These are phyloP conservation scores for Luehdorfia chinensis DNA, from an alignment of 1,140 invertebrate genomes.

Conservation along the genomic window DNA sequence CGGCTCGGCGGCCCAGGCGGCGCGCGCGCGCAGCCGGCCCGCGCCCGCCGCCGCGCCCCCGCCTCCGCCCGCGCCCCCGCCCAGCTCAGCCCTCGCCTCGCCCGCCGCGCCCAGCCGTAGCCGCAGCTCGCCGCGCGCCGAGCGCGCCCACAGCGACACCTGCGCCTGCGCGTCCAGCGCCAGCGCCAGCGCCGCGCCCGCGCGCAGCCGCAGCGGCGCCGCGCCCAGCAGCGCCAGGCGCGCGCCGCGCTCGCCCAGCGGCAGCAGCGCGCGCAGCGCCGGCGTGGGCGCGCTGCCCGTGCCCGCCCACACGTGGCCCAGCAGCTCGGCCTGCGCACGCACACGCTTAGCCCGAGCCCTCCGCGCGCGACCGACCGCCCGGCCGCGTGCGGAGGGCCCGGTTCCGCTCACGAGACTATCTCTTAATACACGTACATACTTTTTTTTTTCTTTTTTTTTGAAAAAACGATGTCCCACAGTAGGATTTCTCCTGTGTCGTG, in stretches of 20 bases:
- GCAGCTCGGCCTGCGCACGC: constrained; percentile 37
- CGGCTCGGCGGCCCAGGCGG: constrained; percentile 21
- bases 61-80: constrained; percentile 22
- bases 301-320: constrained; percentile 52
- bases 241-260: constrained; percentile 4
- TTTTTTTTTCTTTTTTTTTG: too few species aligned
- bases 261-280: constrained; percentile 33
- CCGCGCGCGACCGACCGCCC: neutral
- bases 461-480: too few species aligned
- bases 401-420: too few species aligned
- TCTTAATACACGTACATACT: too few species aligned
- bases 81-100: constrained; percentile 14
- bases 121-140: constrained; percentile 26
- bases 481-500: too few species aligned
- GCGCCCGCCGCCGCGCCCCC: constrained; percentile 12
- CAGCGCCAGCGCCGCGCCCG: constrained; percentile 19
- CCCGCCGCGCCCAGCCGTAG: constrained; percentile 27
- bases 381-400: too few species aligned
- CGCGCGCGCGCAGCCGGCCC: constrained; percentile 18
- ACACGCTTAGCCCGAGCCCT: too few species aligned
- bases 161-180: constrained; percentile 17
- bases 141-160: constrained; percentile 45
- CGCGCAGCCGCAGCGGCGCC: constrained; percentile 19
- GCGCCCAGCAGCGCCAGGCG: constrained; percentile 28
- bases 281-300: constrained; percentile 26